Conservation (phyloP, 2,888 invertebrate species). For the Hartigia nigra region DNA sequence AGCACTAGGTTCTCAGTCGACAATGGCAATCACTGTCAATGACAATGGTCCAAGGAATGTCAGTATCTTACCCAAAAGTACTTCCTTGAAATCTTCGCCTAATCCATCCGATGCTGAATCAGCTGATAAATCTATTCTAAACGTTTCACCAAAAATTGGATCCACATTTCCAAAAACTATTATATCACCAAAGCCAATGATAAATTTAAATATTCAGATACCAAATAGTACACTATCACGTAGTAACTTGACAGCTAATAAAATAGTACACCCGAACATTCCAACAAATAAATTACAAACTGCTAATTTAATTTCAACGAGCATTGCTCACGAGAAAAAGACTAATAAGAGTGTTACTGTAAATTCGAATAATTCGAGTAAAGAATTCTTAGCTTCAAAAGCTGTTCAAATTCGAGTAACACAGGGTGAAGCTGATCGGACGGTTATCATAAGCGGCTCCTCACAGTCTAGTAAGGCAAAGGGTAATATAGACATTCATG, state of each 20-base stretch:
- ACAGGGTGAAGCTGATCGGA: slow-evolving; percentile 32
- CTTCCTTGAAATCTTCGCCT: neutral
- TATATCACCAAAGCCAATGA: slow-evolving; percentile 14
- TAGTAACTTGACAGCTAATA: slow-evolving; percentile 8
- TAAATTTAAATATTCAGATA: slow-evolving; percentile 34
- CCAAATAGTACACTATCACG: slow-evolving; percentile 23
- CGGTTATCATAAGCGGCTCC: slow-evolving; percentile 29
- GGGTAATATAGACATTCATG: neutral
- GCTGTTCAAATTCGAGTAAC: slow-evolving; percentile 40
- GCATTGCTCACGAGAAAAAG: neutral
- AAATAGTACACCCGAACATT: slow-evolving; percentile 14
- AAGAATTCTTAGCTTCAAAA: slow-evolving; percentile 28
- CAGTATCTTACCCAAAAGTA: neutral
- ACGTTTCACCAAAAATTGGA: slow-evolving; percentile 10
- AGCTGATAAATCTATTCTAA: slow-evolving; percentile 8
- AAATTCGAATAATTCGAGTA: neutral
- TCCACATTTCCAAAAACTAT: slow-evolving; percentile 10
- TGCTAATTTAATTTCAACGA: slow-evolving; percentile 6
- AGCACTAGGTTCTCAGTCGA: neutral
- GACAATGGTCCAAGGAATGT: slow-evolving; percentile 15
- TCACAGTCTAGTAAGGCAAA: neutral
- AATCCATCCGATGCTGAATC: neutral
- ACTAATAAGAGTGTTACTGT: neutral
- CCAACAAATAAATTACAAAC: slow-evolving; percentile 11
- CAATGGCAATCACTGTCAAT: slow-evolving; percentile 15